Percentiles rank a stretch among this genome's conserved stretches.
Conservation (phyloP, 2,797 vertebrate genomes). For the Sebastes hubbsi region DNA sequence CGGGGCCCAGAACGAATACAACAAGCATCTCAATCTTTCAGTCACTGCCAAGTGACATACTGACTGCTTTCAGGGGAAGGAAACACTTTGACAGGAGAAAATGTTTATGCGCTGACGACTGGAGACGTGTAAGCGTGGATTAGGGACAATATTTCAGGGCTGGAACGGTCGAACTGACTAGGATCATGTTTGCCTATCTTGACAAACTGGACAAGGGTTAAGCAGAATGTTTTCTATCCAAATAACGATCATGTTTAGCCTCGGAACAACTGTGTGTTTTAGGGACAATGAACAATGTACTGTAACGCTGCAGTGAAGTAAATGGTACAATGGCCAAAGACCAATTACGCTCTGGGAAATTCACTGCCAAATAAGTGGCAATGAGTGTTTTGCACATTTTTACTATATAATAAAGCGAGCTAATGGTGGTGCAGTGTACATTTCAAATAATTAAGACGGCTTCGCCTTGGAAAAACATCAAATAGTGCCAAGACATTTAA, state of each 20-base stretch:
- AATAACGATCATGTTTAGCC: constrained; percentile 39
- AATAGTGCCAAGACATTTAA: constrained; percentile 12
- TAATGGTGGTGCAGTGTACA: constrained; percentile 6
- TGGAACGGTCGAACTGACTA: constrained; percentile 38
- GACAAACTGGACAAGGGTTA: constrained; percentile 34
- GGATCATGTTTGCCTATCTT: constrained; percentile 54
- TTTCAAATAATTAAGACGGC: constrained; percentile 23
- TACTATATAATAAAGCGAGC: constrained; percentile 25
- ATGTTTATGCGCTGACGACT: constrained; percentile 51
- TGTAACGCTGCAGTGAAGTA: constrained; percentile 4
- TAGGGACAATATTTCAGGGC: constrained; percentile 45
- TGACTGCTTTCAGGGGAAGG: constrained; percentile 64
- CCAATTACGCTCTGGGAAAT: constrained; percentile 23
- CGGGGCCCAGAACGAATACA: constrained; percentile 54
- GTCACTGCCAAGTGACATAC: constrained; percentile 53
- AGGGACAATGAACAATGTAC: constrained; percentile 35
- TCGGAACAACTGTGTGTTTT: constrained; percentile 31
- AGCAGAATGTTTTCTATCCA: constrained; percentile 54
- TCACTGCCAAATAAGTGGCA: constrained; percentile 19
- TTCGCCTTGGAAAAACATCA: constrained; percentile 20
- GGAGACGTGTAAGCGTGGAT: constrained; percentile 37
- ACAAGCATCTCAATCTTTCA: constrained; percentile 71
- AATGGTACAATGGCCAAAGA: constrained; percentile 1
- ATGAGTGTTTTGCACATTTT: constrained; percentile 30
- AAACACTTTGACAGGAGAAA: constrained; percentile 61